Conservation (phyloP, 64 coral and sea anemone genomes). For the Montipora cactus region DNA sequence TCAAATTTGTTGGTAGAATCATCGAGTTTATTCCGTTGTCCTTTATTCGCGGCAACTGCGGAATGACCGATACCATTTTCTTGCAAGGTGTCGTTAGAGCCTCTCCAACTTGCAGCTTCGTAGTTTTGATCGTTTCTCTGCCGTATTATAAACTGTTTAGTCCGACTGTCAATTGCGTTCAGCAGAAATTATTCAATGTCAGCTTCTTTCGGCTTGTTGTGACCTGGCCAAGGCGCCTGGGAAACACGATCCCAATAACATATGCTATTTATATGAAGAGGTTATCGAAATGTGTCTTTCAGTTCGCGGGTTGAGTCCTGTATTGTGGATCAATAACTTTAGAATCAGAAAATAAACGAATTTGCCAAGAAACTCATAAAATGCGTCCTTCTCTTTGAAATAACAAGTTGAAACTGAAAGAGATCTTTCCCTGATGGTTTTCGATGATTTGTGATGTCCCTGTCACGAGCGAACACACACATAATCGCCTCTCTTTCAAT, state of each 20-base stretch:
- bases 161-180: background rate
- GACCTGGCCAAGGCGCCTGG: background rate
- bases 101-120: background rate
- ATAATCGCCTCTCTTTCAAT: background rate
- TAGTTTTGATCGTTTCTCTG: background rate
- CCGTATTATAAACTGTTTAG: background rate
- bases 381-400: background rate
- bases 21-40: constrained; percentile 28
- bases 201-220: background rate
- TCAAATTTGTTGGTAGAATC: background rate
- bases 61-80: constrained; percentile 39
- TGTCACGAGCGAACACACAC: constrained; percentile 36
- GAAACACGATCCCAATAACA: constrained; percentile 42
- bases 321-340: background rate
- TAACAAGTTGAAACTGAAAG: background rate
- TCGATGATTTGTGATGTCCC: constrained; percentile 35
- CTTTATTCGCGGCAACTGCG: background rate
- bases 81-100: background rate
- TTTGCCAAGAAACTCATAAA: background rate
- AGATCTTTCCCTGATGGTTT: constrained; percentile 34
- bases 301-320: background rate
- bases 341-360: background rate
- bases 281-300: background rate
- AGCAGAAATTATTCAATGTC: background rate
- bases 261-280: background rate